These are phyloP conservation scores for Enteromius trimaculatus DNA, from an alignment of 2,797 vertebrate species.

Conservation along the genomic window DNA sequence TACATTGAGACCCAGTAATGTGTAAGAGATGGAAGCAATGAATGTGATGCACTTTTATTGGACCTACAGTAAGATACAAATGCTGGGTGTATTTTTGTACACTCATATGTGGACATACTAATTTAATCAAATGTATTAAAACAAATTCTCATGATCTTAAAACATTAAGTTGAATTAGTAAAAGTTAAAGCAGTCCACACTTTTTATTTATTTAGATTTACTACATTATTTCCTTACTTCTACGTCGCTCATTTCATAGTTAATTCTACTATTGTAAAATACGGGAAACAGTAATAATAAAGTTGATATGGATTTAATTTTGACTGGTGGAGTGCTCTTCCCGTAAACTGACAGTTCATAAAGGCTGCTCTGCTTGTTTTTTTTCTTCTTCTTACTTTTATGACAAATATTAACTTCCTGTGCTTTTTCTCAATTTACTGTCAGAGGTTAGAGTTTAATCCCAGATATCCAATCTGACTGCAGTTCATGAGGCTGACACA, in stretches of 20 bases:
- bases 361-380: background rate
- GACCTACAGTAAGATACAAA: conserved; percentile 2
- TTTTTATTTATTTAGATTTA: background rate
- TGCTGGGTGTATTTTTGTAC: conserved; percentile 1
- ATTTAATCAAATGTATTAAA: background rate
- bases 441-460: conserved; percentile 25
- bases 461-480: conserved; percentile 22
- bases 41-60: background rate
- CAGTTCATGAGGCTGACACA: background rate
- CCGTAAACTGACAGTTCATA: conserved; percentile 62
- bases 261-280: background rate
- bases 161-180: too few relatives aligned
- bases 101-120: background rate
- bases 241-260: background rate
- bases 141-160: background rate
- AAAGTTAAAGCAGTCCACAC: background rate
- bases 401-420: conserved; percentile 23
- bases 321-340: conserved; percentile 58
- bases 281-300: background rate
- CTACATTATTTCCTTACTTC: background rate
- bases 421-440: conserved; percentile 13
- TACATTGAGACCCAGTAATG: conserved; percentile 38
- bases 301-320: background rate
- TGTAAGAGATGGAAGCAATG: conserved; percentile 7
- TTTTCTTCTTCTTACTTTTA: too few relatives aligned